Evolutionary conservation across 2,888 invertebrate species (phyloP), one percentile per base, ranked within the genome.

Genomic region (Megaustenia siamemsis): DNA sequence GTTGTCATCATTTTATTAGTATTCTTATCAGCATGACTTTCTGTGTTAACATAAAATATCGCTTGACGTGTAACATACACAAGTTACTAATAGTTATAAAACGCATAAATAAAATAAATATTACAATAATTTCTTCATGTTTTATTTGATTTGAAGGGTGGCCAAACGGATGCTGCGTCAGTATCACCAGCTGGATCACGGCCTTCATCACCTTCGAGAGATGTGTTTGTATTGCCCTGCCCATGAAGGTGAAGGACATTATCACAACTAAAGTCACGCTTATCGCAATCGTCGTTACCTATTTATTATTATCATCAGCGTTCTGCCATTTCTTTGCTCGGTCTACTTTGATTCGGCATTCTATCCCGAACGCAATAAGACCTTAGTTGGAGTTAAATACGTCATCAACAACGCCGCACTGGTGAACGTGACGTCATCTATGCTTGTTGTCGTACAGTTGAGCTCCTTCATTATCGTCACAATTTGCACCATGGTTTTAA

Each of bases 121-220:
- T n/a, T n/a, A n/a, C n/a, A n/a, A n/a, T n/a, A n/a, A n/a, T n/a
- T n/a, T n/a, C n/a, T n/a, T n/a, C n/a, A n/a, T n/a, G n/a, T n/a
- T n/a, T n/a, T n/a, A n/a, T n/a, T n/a, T n/a, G n/a, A n/a, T n/a
- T n/a, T n/a, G n/a, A n/a, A n/a, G n/a, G n/a, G n/a, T n/a, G n/a
- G n/a, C n/a, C n/a, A n/a, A n/a, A n/a, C n/a, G n/a, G n/a, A n/a
- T n/a, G n/a, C n/a, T n/a, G n/a, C n/a, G n/a, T n/a, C n/a, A n/a
- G n/a, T n/a, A n/a, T 66, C 38, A 82, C 82, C 45, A 56, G 66
- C n/a, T 82, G 75, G 76, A 82, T 82, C 63, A 82, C 82, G 5
- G 82, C 60, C 0, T 82, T 66, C 66, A 56, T 82, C 28, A 82
- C 82, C n/a, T 75, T 82, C n/a, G 82, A 82, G 49, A 49, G 82